Conservation (phyloP, 2,888 invertebrate genomes). For the Drosophila hamatofila region DNA sequence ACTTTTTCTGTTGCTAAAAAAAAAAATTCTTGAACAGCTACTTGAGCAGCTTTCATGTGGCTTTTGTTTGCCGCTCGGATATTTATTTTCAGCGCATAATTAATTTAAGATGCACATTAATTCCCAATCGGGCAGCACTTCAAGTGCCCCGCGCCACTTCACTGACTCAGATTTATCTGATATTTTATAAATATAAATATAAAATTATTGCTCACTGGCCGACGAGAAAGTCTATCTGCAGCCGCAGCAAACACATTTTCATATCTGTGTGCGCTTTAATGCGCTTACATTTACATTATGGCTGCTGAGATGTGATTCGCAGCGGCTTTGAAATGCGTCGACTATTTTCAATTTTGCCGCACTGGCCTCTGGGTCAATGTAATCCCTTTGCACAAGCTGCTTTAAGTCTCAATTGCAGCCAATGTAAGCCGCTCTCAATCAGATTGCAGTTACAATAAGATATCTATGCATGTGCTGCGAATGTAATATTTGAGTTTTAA, state of each 20-base stretch:
- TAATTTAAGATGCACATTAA: constrained; percentile 73
- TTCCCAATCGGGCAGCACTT: constrained; percentile 56
- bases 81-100: constrained; percentile 73
- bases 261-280: not conserved
- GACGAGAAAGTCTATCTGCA: not conserved
- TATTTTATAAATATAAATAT: not conserved
- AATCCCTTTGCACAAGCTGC: not conserved
- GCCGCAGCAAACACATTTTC: not conserved
- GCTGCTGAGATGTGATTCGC: not conserved
- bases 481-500: constrained; percentile 6
- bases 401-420: not conserved
- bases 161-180: constrained; percentile 35
- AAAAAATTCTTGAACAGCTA: constrained; percentile 53
- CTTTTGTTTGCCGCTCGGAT: constrained; percentile 59
- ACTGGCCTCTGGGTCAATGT: not conserved
- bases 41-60: constrained; percentile 65
- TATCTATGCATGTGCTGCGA: not conserved
- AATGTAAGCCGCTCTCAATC: not conserved
- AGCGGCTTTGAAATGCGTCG: not conserved
- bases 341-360: not conserved
- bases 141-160: constrained; percentile 61
- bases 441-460: not conserved
- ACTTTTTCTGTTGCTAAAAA: not conserved
- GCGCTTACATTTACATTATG: constrained; percentile 9
- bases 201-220: too few relatives aligned